Percentiles rank a stretch among this genome's conserved stretches.
Evolutionary conservation across 2,888 invertebrate genomes (phyloP).

Genomic region (Choristoneura rosaceana): DNA sequence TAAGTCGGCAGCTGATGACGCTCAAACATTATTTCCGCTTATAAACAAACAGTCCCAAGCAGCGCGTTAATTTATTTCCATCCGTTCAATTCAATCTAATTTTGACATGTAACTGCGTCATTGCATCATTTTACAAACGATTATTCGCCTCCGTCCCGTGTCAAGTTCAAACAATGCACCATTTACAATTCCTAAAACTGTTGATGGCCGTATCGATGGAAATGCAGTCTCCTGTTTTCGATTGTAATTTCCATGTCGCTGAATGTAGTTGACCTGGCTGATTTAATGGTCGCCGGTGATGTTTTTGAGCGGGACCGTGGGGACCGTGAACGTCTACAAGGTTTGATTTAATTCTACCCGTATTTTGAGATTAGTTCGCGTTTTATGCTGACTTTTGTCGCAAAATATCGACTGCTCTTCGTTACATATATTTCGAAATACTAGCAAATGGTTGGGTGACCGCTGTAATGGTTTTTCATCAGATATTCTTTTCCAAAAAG

Average conservation of each 20-base stretch:
- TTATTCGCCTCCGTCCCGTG: conserved; percentile 25
- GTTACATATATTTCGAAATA: too few relatives aligned
- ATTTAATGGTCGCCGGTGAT: conserved; percentile 13
- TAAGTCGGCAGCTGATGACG: neutral
- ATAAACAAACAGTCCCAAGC: conserved; percentile 26
- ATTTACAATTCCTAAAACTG: conserved; percentile 32
- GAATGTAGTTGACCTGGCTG: conserved; percentile 33
- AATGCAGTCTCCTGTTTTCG: conserved; percentile 34
- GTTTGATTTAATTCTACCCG: neutral
- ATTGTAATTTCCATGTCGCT: conserved; percentile 37
- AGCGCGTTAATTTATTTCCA: conserved; percentile 21
- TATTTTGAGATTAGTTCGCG: neutral
- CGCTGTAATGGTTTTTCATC: too few relatives aligned
- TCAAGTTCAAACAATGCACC: conserved; percentile 37
- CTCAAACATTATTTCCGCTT: conserved; percentile 6
- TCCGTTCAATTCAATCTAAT: conserved; percentile 29
- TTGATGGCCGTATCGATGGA: conserved; percentile 34
- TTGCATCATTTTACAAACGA: conserved; percentile 31
- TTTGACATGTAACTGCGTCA: conserved; percentile 36
- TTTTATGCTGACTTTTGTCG: neutral
- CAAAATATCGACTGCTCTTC: neutral
- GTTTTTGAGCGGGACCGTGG: conserved; percentile 2
- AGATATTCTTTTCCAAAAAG: too few relatives aligned
- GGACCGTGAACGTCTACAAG: neutral
- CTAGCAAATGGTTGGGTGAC: too few relatives aligned